phyloP scores from a whole-genome alignment of 2,797 vertebrate species.

The Myotis daubentonii region DNA sequence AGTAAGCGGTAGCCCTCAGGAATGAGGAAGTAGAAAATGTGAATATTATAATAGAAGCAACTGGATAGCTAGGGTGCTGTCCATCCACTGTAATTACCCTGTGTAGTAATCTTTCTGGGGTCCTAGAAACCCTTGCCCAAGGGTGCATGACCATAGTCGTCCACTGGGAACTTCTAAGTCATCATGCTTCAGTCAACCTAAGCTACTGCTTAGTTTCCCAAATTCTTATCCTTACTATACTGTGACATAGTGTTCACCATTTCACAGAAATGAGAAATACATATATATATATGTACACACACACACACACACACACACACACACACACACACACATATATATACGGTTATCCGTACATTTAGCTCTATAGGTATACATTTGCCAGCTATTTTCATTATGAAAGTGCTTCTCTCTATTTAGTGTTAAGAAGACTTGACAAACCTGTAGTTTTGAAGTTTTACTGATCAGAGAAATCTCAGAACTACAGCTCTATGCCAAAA shows the following conservation, averaged over 20 bases:
- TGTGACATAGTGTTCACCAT: not conserved
- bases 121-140: not conserved
- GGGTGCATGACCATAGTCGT: not conserved
- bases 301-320: no score
- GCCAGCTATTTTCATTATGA: not conserved
- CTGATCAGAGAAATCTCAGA: not conserved
- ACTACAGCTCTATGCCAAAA: not conserved
- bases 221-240: not conserved
- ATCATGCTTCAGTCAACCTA: not conserved
- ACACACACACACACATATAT: no score
- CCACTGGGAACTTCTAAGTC: not conserved
- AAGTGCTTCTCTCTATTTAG: not conserved
- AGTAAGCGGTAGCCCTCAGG: not conserved
- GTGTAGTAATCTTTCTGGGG: not conserved
- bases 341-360: not conserved
- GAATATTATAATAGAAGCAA: not conserved
- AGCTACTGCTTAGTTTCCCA: not conserved
- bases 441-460: constrained; percentile 19
- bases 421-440: not conserved
- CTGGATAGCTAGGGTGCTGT: not conserved
- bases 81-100: not conserved
- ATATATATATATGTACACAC: not conserved
- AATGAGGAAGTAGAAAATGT: not conserved
- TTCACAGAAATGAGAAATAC: not conserved
- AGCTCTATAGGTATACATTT: not conserved